Base-by-base conservation (phyloP, 2,797 vertebrate genomes). In the Coregonus suidteri region DNA sequence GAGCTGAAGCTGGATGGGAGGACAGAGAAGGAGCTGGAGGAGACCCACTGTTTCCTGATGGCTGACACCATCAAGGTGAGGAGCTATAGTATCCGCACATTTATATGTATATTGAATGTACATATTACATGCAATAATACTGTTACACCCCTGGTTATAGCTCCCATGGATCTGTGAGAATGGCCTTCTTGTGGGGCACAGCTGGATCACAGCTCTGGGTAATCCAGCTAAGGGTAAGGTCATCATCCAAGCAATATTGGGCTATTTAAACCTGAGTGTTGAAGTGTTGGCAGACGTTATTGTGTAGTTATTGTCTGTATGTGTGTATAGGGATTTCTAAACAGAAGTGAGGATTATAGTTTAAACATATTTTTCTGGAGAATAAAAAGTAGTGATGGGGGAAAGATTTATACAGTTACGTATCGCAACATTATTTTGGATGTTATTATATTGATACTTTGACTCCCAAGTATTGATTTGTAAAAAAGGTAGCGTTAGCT, bases 1-100 rank as follows among this genome's bases (percentile, higher is more conserved):
- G 96, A 98, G 86, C 90, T 99, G 92, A 98, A 96, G 85, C 91
- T 78, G 14, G 97, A 98, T 0, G 97, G 97, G 34, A 95, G 95
- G 70, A 92, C 91, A 1, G 98, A 99, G 20, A 98, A 96, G 88
- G 97, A 99, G 88, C 94, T 99, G 83, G 93, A 91, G 69, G 97
- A 99, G 82, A 95, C 91, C 3, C 96, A 97, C 66, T 96, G 96
- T 1, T 99, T 98, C 92, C 90, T 98, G 75, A 84, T 96, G 90
- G 89, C 92, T 85, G 96, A 97, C 76, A 31, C 89, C n/a, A 65
- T 71, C 0, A 95, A 95, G 95, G 98, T 99, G 81, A 91, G 93
- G 52, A n/a, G 0, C 4, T 9, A 16, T 35, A 37, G 66, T 16
- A 6, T 34, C 37, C 3, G 4, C 13, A 69, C 15, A 7, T 70